These are phyloP conservation scores for Dipodomys spectabilis DNA, from an alignment of 2,113 vertebrate genomes.

Conservation along the genomic window DNA sequence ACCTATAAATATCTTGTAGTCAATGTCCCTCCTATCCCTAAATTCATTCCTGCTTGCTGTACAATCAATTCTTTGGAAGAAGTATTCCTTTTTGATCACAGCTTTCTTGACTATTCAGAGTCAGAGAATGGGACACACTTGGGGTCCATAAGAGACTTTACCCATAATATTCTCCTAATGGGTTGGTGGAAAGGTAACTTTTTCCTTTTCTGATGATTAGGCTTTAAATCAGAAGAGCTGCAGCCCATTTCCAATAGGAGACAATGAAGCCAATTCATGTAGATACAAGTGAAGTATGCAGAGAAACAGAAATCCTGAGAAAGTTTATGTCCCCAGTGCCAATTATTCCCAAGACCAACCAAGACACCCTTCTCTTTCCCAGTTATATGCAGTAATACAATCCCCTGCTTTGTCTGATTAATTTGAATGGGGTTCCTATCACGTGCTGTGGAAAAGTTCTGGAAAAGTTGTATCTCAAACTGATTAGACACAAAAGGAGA, in stretches of 20 bases:
- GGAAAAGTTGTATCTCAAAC: background rate
- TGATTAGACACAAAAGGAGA: background rate
- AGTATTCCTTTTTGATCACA: background rate
- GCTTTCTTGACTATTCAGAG: background rate
- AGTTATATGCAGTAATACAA: background rate
- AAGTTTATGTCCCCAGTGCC: background rate
- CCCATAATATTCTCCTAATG: background rate
- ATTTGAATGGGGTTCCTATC: background rate
- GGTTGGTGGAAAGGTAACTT: background rate
- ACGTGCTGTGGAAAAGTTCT: background rate
- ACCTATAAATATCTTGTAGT: background rate
- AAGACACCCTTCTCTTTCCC: background rate
- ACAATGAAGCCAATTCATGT: background rate
- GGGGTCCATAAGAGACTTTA: background rate
- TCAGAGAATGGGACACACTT: background rate
- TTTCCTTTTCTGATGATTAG: background rate
- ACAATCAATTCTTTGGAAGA: background rate
- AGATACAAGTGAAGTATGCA: background rate
- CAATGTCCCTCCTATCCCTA: background rate
- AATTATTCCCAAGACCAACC: background rate
- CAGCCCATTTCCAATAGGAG: background rate
- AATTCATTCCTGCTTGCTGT: background rate
- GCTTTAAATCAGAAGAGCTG: background rate
- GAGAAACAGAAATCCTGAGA: background rate
- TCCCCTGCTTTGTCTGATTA: background rate